These are phyloP conservation scores for Apolygus lucorum DNA, from an alignment of 1,140 invertebrate species.

Conservation along the genomic window DNA sequence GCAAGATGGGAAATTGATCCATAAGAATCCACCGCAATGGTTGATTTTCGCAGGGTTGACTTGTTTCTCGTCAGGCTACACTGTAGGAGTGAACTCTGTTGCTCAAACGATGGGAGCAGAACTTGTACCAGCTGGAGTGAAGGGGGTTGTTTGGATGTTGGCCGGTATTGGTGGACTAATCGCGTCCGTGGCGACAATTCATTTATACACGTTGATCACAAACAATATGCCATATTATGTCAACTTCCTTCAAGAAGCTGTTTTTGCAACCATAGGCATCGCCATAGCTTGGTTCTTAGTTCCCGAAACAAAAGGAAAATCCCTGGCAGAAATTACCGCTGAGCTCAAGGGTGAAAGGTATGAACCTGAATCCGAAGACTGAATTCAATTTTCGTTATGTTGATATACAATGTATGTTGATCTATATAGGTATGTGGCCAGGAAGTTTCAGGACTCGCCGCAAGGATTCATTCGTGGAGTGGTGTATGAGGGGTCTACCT, in stretches of 20 bases:
- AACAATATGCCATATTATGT: neutral
- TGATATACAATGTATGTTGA: neutral
- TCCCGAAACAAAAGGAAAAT: neutral
- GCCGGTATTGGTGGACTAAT: neutral
- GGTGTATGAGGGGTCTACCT: no score
- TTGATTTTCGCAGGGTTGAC: neutral
- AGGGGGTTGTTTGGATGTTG: neutral
- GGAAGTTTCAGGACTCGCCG: no score
- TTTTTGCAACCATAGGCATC: neutral
- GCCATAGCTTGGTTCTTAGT: constrained; percentile 1
- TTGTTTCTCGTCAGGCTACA: neutral
- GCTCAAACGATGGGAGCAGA: neutral
- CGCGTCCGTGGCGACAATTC: neutral
- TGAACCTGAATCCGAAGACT: neutral
- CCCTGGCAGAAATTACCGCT: neutral
- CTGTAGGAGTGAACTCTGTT: neutral
- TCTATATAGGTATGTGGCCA: no score
- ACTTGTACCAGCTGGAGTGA: neutral
- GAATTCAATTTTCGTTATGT: neutral
- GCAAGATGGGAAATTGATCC: neutral
- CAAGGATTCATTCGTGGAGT: no score
- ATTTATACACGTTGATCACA: neutral
- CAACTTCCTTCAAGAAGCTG: neutral
- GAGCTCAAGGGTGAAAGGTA: neutral
- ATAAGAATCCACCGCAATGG: no score